Evolutionary conservation across 2,888 invertebrate genomes (phyloP).

Genomic region (Drosophila buzzatii): DNA sequence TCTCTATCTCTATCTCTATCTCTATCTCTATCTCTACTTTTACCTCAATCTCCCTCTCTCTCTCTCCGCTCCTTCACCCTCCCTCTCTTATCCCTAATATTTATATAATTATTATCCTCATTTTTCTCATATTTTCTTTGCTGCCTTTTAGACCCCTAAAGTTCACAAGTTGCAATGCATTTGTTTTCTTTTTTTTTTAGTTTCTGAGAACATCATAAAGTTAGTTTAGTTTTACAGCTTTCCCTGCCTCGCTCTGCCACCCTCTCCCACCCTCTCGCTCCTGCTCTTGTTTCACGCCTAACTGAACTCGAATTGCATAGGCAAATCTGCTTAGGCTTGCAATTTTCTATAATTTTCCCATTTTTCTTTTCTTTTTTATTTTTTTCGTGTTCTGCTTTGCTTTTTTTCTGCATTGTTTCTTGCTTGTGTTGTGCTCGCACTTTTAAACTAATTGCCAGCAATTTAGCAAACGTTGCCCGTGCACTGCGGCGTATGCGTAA

Average conservation of each 20-base stretch:
- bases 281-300: slow-evolving; percentile 16
- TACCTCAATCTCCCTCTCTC: too few relatives aligned
- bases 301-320: slow-evolving; percentile 43
- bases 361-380: neutral
- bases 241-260: neutral
- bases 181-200: neutral
- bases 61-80: too few relatives aligned
- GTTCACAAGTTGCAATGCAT: neutral
- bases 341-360: slow-evolving; percentile 48
- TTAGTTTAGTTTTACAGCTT: neutral
- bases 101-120: too few relatives aligned
- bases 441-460: slow-evolving; percentile 77
- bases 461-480: slow-evolving; percentile 72
- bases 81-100: too few relatives aligned
- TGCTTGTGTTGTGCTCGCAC: slow-evolving; percentile 56
- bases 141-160: too few relatives aligned
- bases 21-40: too few relatives aligned
- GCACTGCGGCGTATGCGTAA: slow-evolving; percentile 74
- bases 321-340: slow-evolving; percentile 65
- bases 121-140: neutral
- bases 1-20: too few relatives aligned
- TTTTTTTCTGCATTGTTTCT: slow-evolving; percentile 1
- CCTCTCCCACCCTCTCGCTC: accelerated
- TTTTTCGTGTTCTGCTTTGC: too few relatives aligned
- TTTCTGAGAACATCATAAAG: slow-evolving; percentile 14